Base-by-base conservation (phyloP, 2,888 invertebrate genomes). In the Gastrophysa polygoni region DNA sequence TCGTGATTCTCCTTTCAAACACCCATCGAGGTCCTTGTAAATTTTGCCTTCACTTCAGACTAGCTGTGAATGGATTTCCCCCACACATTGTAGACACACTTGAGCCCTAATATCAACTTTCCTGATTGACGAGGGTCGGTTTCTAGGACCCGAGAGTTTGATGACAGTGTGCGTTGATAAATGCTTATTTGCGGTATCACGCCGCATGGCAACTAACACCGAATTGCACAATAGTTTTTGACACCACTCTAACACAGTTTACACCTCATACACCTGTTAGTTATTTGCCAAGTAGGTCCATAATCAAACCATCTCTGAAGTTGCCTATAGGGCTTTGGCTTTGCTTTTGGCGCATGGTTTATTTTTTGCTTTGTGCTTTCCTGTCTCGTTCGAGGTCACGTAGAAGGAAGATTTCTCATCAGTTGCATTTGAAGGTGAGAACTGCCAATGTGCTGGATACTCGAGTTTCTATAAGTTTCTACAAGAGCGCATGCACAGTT, bases 241-340 rank as follows among this genome's bases (percentile, higher is more conserved):
- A 59, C 73, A 69, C 74, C 71, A 69, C 68, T 69, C 69, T 70
- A 64, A 70, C 66, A 71, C 70, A 75, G 70, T 74, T 50, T 67
- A 77, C 73, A 76, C 72, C 66, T 63, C 67, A 64, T 62, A 69
- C 59, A 50, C 63, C 61, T 59, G 60, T 68, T 68, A 68, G 59
- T 60, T 63, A 54, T 63, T 58, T 65, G 70, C 68, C 69, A 66
- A 72, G 71, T 78, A 79, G 79, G 78, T 75, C 74, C 77, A 79
- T 80, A 7, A 78, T 78, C 79, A 81, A 81, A 84, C 85, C 85
- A 85, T 85, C 85, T 85, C 85, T 83, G 80, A 84, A 84, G 84
- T 83, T 84, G 81, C 83, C 83, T 83, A 32, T 32, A 81, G 75
- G 74, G 82, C 81, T 81, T 77, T 74, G 68, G 78, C 78, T 78